Conservation (phyloP, 2,797 vertebrate species). For the Oreonectes daqikongensis region DNA sequence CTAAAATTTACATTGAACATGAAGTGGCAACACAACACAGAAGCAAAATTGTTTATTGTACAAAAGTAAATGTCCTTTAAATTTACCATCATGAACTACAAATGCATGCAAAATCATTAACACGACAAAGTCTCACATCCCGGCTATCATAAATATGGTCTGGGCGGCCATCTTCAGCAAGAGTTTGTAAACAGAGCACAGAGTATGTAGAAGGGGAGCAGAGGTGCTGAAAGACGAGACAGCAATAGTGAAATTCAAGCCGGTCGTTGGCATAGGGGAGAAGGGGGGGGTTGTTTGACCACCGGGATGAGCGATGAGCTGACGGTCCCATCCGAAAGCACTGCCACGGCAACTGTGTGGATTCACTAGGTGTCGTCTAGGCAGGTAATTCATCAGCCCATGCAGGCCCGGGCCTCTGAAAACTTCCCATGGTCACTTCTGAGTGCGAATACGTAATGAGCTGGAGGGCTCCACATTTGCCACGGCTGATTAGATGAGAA, state of each 20-base stretch:
- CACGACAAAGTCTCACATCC: too few species aligned
- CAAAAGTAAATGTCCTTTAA: too few species aligned
- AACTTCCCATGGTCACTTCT: conserved; percentile 86
- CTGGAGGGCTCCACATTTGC: conserved; percentile 85
- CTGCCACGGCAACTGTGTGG: conserved; percentile 57
- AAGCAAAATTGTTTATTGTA: not conserved
- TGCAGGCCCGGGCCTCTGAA: conserved; percentile 65
- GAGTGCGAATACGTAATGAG: conserved; percentile 85
- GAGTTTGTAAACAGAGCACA: conserved; percentile 50
- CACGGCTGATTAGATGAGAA: conserved; percentile 88
- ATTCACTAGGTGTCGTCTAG: conserved; percentile 70
- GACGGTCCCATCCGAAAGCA: conserved; percentile 50
- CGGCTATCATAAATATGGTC: not conserved
- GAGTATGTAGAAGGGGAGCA: conserved; percentile 36
- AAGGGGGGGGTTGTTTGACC: conserved; percentile 22
- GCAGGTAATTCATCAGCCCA: conserved; percentile 78
- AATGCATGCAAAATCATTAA: too few species aligned
- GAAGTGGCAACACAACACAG: not conserved
- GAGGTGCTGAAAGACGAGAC: conserved; percentile 49
- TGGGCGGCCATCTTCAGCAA: conserved; percentile 36
- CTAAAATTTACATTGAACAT: not conserved
- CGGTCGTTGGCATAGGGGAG: conserved; percentile 34
- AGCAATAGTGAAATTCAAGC: conserved; percentile 66
- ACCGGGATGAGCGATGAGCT: conserved; percentile 34
- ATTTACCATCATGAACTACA: too few species aligned